Evolutionary conservation across 2,888 invertebrate genomes (phyloP), one percentile per base, ranked within the genome.

Genomic region (Nezara viridula): DNA sequence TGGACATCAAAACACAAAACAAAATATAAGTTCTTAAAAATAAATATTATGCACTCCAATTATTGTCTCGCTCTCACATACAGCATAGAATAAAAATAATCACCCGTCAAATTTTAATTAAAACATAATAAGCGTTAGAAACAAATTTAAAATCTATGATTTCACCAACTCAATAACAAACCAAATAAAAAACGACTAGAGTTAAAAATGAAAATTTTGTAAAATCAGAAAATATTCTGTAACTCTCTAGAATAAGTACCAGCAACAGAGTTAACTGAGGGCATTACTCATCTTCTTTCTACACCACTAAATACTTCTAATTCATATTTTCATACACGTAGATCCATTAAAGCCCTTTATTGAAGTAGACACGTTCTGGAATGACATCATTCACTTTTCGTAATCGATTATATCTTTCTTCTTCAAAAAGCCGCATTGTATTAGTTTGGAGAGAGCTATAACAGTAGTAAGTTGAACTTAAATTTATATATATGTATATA

Each of bases 341-440:
- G 44, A 81, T 44, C 81, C 81, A 81, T 81, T 96, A 98, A 91
- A 98, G 94, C 47, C 98, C 98, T 93, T 98, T 98, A 93, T 98
- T 98, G 93, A 98, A 98, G 93, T 96, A 98, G 0, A 98, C 95
- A 85, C 94, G 94, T 89, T 94, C 93, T 0, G 98, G 98, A 40
- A 96, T 94, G 89, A 95, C 94, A 66, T 90, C 89, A 27, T 89
- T 90, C 14, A 95, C 95, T 90, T 95, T 95, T 91, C 95, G 94
- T 88, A 95, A 92, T 90, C 97, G 95, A 73, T 95, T 94, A 91
- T 96, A 96, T 60, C 95, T 95, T 77, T 96, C 95, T 24, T 95
- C 95, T 92, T 98, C 98, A 91, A 96, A 95, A 89, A 95, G 94
- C 92, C 95, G 94, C 88, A 98, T 94, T 2, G 96, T 96, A 50